phyloP scores from a whole-genome alignment of 2,888 invertebrate species.

The Brachypalpus laphriformis region DNA sequence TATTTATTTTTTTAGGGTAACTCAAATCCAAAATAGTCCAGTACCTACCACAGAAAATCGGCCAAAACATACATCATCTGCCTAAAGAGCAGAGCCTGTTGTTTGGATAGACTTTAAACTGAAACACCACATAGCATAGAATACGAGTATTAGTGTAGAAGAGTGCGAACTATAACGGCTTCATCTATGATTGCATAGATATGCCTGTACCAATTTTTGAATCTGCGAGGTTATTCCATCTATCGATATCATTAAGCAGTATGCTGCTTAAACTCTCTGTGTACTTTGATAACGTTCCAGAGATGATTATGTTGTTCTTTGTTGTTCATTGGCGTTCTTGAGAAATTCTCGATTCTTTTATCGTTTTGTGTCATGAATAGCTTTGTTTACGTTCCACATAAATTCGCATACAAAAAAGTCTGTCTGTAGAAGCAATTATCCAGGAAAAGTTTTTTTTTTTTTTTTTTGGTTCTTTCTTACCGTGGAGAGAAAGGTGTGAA shows the following conservation, averaged over 20 bases:
- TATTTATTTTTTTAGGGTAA: background rate
- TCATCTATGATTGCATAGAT: conserved; percentile 2
- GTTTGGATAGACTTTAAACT: too few relatives aligned
- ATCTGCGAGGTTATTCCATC: background rate
- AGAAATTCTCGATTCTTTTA: conserved; percentile 8
- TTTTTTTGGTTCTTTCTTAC: background rate
- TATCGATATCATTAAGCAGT: background rate
- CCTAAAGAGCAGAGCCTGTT: background rate
- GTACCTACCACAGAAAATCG: background rate
- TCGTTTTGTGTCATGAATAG: conserved; percentile 38
- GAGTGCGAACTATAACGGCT: too few relatives aligned
- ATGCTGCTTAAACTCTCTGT: conserved; percentile 12
- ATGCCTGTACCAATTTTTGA: background rate
- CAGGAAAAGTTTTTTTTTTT: conserved; percentile 12
- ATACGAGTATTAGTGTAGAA: too few relatives aligned
- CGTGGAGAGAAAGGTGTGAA: conserved; percentile 28
- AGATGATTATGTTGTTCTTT: conserved; percentile 46
- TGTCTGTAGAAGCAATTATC: conserved; percentile 19
- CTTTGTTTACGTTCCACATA: conserved; percentile 41
- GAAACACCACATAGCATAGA: too few relatives aligned
- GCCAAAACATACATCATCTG: background rate
- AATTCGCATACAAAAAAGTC: conserved; percentile 14
- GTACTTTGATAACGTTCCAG: conserved; percentile 39
- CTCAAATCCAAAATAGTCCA: background rate
- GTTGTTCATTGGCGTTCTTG: conserved; percentile 32